Percentiles rank a stretch among this genome's conserved stretches.
Conservation (phyloP, 1,140 invertebrate genomes). For the Coelopa frigida region DNA sequence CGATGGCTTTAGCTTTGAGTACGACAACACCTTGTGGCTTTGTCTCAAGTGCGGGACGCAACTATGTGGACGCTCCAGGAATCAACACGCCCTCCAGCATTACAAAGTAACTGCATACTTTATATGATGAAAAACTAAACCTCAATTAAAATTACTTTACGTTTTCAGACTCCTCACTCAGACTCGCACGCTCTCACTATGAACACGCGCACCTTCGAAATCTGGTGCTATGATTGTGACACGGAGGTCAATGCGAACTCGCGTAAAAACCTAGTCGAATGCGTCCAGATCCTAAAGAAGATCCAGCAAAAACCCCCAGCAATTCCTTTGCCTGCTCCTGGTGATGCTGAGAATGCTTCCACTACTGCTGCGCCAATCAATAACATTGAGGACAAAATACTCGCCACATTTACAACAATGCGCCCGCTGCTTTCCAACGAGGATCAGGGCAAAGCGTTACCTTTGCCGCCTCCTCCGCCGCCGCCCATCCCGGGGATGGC, state of each 20-base stretch:
- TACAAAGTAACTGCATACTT: slow-evolving; percentile 47
- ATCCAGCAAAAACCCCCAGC: slow-evolving; percentile 40
- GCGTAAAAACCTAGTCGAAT: slow-evolving; percentile 57
- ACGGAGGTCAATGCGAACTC: slow-evolving; percentile 51
- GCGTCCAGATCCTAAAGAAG: slow-evolving; percentile 57
- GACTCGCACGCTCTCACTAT: slow-evolving; percentile 67
- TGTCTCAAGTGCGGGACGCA: slow-evolving; percentile 67
- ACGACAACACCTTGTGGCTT: slow-evolving; percentile 57
- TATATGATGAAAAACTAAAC: neutral
- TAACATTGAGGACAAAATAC: slow-evolving; percentile 30
- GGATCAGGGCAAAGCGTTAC: slow-evolving; percentile 8
- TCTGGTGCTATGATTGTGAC: slow-evolving; percentile 70
- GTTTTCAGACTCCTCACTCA: slow-evolving; percentile 56
- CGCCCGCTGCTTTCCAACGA: slow-evolving; percentile 23
- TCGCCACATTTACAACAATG: slow-evolving; percentile 19
- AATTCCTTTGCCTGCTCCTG: neutral
- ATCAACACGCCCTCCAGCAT: slow-evolving; percentile 70
- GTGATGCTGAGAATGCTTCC: slow-evolving; percentile 2
- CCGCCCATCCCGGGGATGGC: slow-evolving; percentile 29
- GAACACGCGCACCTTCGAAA: slow-evolving; percentile 62
- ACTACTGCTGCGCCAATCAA: slow-evolving; percentile 15
- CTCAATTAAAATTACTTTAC: slow-evolving; percentile 1
- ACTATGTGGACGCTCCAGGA: slow-evolving; percentile 63
- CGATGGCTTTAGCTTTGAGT: slow-evolving; percentile 47
- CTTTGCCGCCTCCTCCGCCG: neutral